Percentiles rank a stretch among this genome's conserved stretches.
Conservation (phyloP, 1,140 invertebrate species). For the Lutraria rhynchaena region DNA sequence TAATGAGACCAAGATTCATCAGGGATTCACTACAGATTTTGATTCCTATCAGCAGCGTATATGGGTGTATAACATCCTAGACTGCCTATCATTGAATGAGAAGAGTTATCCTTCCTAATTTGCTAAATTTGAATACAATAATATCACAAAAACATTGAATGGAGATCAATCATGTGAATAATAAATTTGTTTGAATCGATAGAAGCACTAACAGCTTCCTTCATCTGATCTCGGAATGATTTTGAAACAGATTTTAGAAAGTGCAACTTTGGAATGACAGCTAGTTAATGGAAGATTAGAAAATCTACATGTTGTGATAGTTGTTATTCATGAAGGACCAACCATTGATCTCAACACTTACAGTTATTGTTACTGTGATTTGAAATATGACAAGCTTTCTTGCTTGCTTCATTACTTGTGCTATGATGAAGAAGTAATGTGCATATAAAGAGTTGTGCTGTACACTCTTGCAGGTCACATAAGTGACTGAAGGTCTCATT, state of each 20-base stretch:
- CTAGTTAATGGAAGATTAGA: not conserved
- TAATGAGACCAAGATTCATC: slow-evolving; percentile 22
- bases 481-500: too few relatives aligned
- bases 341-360: slow-evolving; percentile 26
- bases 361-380: slow-evolving; percentile 27
- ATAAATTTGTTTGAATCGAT: too few relatives aligned
- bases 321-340: slow-evolving; percentile 17
- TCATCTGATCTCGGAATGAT: slow-evolving; percentile 9
- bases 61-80: slow-evolving; percentile 13
- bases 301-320: slow-evolving; percentile 18
- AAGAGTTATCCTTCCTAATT: not conserved
- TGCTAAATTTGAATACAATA: not conserved
- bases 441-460: slow-evolving; percentile 8
- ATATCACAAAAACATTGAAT: not conserved
- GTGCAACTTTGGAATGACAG: slow-evolving; percentile 19
- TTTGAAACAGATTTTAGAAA: slow-evolving; percentile 1
- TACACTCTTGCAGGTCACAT: not conserved
- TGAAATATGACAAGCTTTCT: not conserved
- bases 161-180: slow-evolving; percentile 33
- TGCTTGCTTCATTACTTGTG: slow-evolving; percentile 18
- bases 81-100: not conserved
- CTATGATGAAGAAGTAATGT: slow-evolving; percentile 1
- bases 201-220: too few relatives aligned
- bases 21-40: slow-evolving; percentile 28
- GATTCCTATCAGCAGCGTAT: slow-evolving; percentile 7